A percentile compares a stretch with the other conserved stretches of the same genome.
Evolutionary conservation across 64 coral and sea anemone genomes (phyloP).

Genomic region (Montipora cactus): DNA sequence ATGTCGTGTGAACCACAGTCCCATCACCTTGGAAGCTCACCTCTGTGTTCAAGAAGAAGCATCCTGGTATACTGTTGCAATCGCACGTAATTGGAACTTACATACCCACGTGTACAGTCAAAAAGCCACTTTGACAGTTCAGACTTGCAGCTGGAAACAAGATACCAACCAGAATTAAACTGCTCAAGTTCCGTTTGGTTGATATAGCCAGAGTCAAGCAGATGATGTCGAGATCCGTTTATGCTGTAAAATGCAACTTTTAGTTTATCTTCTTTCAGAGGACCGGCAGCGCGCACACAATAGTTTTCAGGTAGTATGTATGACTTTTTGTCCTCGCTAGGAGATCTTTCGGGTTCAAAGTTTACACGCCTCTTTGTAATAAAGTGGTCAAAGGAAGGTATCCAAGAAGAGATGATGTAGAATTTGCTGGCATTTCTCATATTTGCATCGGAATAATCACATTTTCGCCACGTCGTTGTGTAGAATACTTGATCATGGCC

Average conservation of each 20-base stretch:
- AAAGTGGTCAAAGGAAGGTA: conserved; percentile 66
- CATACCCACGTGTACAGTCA: conserved; percentile 55
- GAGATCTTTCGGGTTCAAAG: conserved; percentile 47
- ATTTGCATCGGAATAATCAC: conserved; percentile 48
- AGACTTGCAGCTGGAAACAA: conserved; percentile 45
- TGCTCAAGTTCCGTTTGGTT: conserved; percentile 25
- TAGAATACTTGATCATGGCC: conserved; percentile 39
- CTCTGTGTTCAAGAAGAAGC: conserved; percentile 41
- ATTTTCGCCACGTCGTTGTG: conserved; percentile 59
- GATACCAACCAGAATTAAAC: conserved; percentile 62
- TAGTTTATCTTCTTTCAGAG: conserved; percentile 16
- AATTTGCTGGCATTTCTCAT: conserved; percentile 51
- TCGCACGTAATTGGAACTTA: conserved; percentile 59
- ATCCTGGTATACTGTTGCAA: conserved; percentile 12
- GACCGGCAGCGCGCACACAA: conserved; percentile 60
- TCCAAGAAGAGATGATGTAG: conserved; percentile 71
- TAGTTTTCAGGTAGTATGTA: conserved; percentile 34
- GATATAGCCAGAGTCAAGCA: conserved; percentile 63
- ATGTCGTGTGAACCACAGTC: neutral
- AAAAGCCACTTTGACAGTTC: conserved; percentile 47
- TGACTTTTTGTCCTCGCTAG: conserved; percentile 18
- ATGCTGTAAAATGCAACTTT: conserved; percentile 72
- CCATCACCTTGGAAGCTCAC: neutral
- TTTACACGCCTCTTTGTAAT: conserved; percentile 24
- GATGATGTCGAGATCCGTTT: conserved; percentile 41